phyloP scores from a whole-genome alignment of 2,888 invertebrate species.

The Chalcis sispes region DNA sequence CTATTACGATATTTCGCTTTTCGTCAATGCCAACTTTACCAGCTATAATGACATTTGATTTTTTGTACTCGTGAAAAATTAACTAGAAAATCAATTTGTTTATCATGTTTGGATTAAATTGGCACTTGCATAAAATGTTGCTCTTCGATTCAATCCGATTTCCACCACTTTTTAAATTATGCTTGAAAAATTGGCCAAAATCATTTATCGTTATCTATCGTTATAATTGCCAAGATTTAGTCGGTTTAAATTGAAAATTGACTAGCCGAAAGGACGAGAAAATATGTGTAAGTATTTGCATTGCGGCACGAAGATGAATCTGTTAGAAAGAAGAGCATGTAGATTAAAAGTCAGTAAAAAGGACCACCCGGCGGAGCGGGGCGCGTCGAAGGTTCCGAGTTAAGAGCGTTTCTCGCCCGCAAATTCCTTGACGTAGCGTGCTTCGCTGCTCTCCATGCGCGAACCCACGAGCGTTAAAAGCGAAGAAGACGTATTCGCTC shows the following conservation, averaged over 20 bases:
- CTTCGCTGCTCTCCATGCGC: constrained; percentile 35
- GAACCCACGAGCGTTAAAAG: constrained; percentile 29
- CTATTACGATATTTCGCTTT: background rate
- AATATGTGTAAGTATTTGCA: background rate
- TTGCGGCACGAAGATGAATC: constrained; percentile 21
- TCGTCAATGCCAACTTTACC: constrained; percentile 4
- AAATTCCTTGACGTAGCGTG: constrained; percentile 59
- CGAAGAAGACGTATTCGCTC: constrained; percentile 40
- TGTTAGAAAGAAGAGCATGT: constrained; percentile 9
- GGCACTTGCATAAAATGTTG: too few species aligned
- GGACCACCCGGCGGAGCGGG: constrained; percentile 67
- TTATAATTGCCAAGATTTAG: too few species aligned
- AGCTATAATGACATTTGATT: too few species aligned
- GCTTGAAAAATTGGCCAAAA: too few species aligned
- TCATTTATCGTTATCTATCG: too few species aligned
- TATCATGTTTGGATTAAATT: too few species aligned
- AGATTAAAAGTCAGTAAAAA: constrained; percentile 33
- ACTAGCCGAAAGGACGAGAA: too few species aligned
- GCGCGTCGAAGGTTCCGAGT: constrained; percentile 49
- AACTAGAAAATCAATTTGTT: too few species aligned
- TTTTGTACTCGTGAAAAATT: too few species aligned
- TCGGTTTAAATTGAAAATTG: too few species aligned
- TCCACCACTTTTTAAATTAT: too few species aligned
- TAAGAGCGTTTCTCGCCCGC: constrained; percentile 40
- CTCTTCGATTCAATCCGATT: too few species aligned